A percentile compares a stretch with the other conserved stretches of the same genome.
phyloP scores from a whole-genome alignment of 2,797 vertebrate species.

The Coendou prehensilis region DNA sequence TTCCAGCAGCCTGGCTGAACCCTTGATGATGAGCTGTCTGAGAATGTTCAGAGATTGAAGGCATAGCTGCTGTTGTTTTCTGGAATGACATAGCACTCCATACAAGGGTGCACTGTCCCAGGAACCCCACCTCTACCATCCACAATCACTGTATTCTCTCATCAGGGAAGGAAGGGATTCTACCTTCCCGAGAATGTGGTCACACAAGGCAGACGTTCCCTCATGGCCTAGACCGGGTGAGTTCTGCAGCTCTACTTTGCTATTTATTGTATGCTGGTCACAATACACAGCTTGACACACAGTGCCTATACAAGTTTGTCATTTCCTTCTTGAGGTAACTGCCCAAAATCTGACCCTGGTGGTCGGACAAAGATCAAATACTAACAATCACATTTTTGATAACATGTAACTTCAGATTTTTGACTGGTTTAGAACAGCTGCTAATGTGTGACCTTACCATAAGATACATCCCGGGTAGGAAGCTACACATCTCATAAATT shows the following conservation, averaged over 20 bases:
- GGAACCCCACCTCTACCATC: background rate
- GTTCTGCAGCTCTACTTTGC: background rate
- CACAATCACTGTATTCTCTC: background rate
- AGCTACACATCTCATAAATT: background rate
- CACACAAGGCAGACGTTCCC: background rate
- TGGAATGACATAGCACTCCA: background rate
- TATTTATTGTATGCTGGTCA: background rate
- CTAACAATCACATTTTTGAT: background rate
- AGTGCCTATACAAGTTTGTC: background rate
- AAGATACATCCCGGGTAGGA: background rate
- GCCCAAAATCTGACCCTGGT: background rate
- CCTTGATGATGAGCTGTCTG: conserved; percentile 16
- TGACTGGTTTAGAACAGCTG: background rate
- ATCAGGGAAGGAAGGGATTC: background rate
- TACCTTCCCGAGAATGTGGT: background rate
- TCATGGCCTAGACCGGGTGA: background rate
- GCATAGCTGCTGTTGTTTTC: conserved; percentile 1
- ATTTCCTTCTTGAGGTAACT: background rate
- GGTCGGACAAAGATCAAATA: background rate
- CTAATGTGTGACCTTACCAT: background rate
- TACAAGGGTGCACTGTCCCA: background rate
- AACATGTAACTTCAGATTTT: background rate
- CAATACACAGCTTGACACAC: background rate
- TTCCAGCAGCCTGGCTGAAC: background rate
- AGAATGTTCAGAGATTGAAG: background rate